Base-by-base conservation (phyloP, 2,888 invertebrate genomes). In the Patella ulyssiponensis region DNA sequence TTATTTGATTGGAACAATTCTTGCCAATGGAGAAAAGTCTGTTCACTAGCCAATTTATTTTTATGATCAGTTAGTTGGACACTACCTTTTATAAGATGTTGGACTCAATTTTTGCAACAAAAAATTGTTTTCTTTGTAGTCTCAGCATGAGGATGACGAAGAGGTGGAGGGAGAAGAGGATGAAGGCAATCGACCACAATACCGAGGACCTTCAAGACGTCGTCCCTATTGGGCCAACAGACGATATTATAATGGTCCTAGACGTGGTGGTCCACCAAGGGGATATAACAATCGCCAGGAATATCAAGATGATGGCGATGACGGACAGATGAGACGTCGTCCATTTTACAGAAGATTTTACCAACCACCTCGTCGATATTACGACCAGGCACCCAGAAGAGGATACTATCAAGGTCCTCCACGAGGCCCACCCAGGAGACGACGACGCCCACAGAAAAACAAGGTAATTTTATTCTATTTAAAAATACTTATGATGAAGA, bases 121-220 rank as follows among this genome's bases (percentile, higher is more conserved):
- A 44, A 44, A 44, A 9, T 17, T 64, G 64, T 4, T 23, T n/a
- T 1, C 11, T n/a, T 69, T 73, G 12, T 54, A 33, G n/a, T 64
- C 70, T n/a, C 27, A 93, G 92, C 15, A 94, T 88, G 77, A 93
- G 90, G 9, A 93, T 90, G 89, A 94, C 93, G 79, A 81, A 64
- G 80, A 56, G 33, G 80, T 76, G 64, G 70, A 58, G 53, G 76
- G 78, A 73, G 79, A 84, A 20, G 80, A 79, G 53, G 80, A 74
- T 12, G 79, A 83, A 23, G 82, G 82, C n/a, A 80, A 81, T 7
- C 84, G 86, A 20, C 76, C 80, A 3, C 84, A 77, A 53, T 70
- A 83, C 70, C 77, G 85, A 44, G 81, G 82, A 17, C 80, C 81
- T 33, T 77, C 82, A 15, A 84, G 77, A 71, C 17, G 82, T 74